A percentile compares a stretch with the other conserved stretches of the same genome.
Evolutionary conservation across 1,140 invertebrate species (phyloP).

Genomic region (Pinna nobilis): DNA sequence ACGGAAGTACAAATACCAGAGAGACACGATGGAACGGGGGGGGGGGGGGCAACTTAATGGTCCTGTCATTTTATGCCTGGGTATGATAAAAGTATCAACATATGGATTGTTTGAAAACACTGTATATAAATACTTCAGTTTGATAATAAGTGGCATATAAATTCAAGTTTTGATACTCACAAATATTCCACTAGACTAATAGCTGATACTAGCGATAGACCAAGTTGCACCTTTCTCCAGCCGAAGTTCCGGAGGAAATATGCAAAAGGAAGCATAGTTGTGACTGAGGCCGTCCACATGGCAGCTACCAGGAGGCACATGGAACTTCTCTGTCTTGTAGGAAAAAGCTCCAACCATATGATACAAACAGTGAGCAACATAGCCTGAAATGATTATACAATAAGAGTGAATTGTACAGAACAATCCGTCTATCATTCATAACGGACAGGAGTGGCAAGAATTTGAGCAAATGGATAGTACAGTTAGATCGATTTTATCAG

Average conservation of each 20-base stretch:
- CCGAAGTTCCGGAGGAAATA: conserved; percentile 17
- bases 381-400: neutral
- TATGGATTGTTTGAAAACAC: no score
- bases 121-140: no score
- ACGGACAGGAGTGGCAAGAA: no score
- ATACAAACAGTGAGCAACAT: conserved; percentile 13
- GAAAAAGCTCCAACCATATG: conserved; percentile 9
- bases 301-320: conserved; percentile 6
- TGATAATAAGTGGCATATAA: neutral
- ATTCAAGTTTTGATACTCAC: conserved; percentile 8
- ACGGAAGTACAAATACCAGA: no score
- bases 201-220: conserved; percentile 4
- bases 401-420: neutral
- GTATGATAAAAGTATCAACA: no score
- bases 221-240: conserved; percentile 20
- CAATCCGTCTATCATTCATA: neutral
- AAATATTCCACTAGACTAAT: conserved; percentile 1
- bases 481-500: neutral
- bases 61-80: no score
- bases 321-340: neutral
- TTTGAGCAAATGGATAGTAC: neutral
- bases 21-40: no score
- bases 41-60: no score
- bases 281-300: conserved; percentile 18
- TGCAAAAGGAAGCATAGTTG: conserved; percentile 5